Base-by-base conservation (phyloP, 1,140 invertebrate genomes). In the Brachionus sp. region DNA sequence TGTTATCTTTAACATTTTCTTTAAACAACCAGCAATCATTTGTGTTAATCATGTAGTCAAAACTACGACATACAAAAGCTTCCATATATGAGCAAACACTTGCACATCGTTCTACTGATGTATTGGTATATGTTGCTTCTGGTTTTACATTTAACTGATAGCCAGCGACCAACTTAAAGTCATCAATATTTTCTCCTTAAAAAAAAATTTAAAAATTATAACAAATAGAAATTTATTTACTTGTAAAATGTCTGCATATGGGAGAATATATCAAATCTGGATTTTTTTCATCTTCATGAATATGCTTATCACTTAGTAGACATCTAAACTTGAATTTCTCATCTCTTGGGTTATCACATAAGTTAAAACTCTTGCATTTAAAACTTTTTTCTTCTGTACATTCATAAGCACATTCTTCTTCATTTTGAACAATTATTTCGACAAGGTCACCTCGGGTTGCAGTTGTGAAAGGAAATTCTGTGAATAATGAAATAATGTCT, bases 21-120 rank as follows among this genome's bases (percentile, higher is more conserved):
- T 44, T 75, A 13, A 46, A 75, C 39, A 75, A 42, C 39, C 39
- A 75, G 10, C 70, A 75, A 19, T 16, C 23, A 33, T 75, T 75
- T 9, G 42, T 46, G 16, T 75, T 33, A 25, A 66, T 13, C 10
- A 80, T 33, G 16, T 62, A 80, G 16, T 80, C 77, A 80, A 80
- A 80, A 66, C 77, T 80, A 9, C 77, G 23, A 25, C 77, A 80
- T n/a, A 80, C 77, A 80, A 80, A 80, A 12, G 23, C 35, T 39
- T 80, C 77, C 16, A 39, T 39, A 66, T 64, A 80, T 5, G 50
- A 57, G 23, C 77, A 80, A 39, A 64, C 23, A 35, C 23, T 25
- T 9, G 77, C 19, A 35, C 77, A 80, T 62, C 33, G 23, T 37
- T 80, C 77, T 12, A 80, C 77, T 1, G 77, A 80, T 37, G 33